A percentile compares a stretch with the other conserved stretches of the same genome.
phyloP scores from a whole-genome alignment of 64 coral and sea anemone species.

The Cladopsammia gracilis region DNA sequence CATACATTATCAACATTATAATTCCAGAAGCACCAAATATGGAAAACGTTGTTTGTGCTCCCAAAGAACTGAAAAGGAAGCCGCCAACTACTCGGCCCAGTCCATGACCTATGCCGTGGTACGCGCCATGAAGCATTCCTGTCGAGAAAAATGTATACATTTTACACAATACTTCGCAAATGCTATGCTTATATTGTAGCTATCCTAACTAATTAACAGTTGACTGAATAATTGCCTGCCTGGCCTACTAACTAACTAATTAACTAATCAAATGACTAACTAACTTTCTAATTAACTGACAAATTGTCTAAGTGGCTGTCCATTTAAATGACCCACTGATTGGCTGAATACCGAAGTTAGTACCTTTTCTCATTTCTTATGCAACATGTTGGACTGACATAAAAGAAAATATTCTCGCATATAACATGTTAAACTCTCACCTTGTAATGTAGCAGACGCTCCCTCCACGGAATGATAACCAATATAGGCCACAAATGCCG shows the following conservation, averaged over 20 bases:
- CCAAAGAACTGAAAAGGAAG: constrained; percentile 47
- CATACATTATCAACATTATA: constrained; percentile 28
- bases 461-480: constrained; percentile 47
- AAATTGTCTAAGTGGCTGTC: no score
- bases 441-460: constrained; percentile 64
- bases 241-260: no score
- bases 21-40: constrained; percentile 50
- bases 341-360: no score
- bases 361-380: no score
- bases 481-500: constrained; percentile 63
- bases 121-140: constrained; percentile 61
- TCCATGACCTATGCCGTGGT: constrained; percentile 69
- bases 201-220: no score
- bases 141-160: neutral
- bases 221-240: no score
- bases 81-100: constrained; percentile 66
- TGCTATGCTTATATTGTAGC: no score
- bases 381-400: no score
- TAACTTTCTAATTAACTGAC: no score
- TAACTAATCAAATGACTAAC: no score
- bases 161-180: neutral
- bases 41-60: constrained; percentile 36
- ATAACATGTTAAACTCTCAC: neutral
- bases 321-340: no score
- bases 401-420: no score